Evolutionary conservation across 2,113 vertebrate species (phyloP).

Genomic region (Vanacampus margaritifer): DNA sequence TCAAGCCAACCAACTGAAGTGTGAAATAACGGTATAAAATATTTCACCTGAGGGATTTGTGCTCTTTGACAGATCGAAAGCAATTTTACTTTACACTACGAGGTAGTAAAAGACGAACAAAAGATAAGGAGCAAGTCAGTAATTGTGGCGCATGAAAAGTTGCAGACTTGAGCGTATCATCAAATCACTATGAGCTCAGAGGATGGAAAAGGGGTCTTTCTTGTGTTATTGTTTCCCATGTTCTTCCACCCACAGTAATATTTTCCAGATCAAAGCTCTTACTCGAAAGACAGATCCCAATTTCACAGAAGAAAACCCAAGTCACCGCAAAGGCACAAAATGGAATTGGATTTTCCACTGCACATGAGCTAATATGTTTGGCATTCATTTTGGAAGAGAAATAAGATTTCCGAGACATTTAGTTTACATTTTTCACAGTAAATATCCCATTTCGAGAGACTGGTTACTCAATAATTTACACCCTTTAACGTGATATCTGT

Average conservation of each 20-base stretch:
- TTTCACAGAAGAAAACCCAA: slow-evolving; percentile 58
- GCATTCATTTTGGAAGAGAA: slow-evolving; percentile 11
- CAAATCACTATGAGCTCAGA: slow-evolving; percentile 45
- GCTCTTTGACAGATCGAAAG: slow-evolving; percentile 16
- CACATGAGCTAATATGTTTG: slow-evolving; percentile 39
- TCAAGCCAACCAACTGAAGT: slow-evolving; percentile 4
- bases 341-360: slow-evolving; percentile 57
- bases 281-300: slow-evolving; percentile 44
- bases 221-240: slow-evolving; percentile 71
- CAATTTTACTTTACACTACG: slow-evolving; percentile 22
- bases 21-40: background rate
- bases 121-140: slow-evolving; percentile 41
- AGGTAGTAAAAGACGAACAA: slow-evolving; percentile 56
- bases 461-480: slow-evolving; percentile 4
- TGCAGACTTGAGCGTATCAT: slow-evolving; percentile 58
- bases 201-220: slow-evolving; percentile 59
- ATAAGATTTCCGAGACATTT: slow-evolving; percentile 24
- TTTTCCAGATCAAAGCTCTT: slow-evolving; percentile 66
- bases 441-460: slow-evolving; percentile 6
- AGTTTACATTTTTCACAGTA: slow-evolving; percentile 24
- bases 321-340: slow-evolving; percentile 34
- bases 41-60: slow-evolving; percentile 32
- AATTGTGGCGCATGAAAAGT: slow-evolving; percentile 48
- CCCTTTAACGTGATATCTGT: background rate
- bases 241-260: slow-evolving; percentile 61